A percentile compares a stretch with the other conserved stretches of the same genome.
phyloP scores from a whole-genome alignment of 2,797 vertebrate species.

The Pogonophryne albipinna region DNA sequence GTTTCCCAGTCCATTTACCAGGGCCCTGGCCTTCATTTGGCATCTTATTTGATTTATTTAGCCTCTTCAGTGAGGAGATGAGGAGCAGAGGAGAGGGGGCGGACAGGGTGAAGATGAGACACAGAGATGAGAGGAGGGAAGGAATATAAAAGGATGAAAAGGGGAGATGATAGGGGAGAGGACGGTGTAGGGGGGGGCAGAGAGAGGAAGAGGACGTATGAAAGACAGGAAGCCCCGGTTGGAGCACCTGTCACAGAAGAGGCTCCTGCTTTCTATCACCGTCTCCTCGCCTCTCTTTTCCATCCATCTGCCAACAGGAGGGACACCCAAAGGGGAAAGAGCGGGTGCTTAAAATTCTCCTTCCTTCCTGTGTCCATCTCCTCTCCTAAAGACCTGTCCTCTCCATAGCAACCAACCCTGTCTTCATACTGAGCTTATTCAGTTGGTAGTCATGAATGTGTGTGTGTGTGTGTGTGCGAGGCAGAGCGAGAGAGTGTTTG shows the following conservation, averaged over 20 bases:
- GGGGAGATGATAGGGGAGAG: constrained; percentile 58
- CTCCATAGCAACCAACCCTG: constrained; percentile 78
- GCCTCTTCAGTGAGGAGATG: constrained; percentile 41
- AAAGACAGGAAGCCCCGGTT: constrained; percentile 81
- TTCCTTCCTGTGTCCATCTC: constrained; percentile 84
- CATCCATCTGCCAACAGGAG: constrained; percentile 71
- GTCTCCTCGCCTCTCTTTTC: constrained; percentile 54
- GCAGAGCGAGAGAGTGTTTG: constrained; percentile 21
- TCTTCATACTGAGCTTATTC: constrained; percentile 81
- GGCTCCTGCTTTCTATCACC: constrained; percentile 79
- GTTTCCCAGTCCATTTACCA: constrained; percentile 41
- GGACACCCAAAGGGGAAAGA: constrained; percentile 71
- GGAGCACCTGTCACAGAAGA: constrained; percentile 83
- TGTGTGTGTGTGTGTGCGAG: constrained; percentile 45
- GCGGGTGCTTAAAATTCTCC: constrained; percentile 77
- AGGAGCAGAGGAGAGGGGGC: constrained; percentile 33
- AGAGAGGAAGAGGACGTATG: constrained; percentile 70
- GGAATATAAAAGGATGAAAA: constrained; percentile 65
- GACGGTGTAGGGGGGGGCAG: constrained; percentile 48
- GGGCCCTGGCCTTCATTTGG: constrained; percentile 60
- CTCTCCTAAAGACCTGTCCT: constrained; percentile 76
- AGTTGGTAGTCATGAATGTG: constrained; percentile 68
- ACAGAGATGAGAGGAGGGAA: constrained; percentile 48
- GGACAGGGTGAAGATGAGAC: constrained; percentile 50
- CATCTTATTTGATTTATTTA: constrained; percentile 65